Evolutionary conservation across 2,113 vertebrate genomes (phyloP).

Genomic region (Campylomormyrus numenius): DNA sequence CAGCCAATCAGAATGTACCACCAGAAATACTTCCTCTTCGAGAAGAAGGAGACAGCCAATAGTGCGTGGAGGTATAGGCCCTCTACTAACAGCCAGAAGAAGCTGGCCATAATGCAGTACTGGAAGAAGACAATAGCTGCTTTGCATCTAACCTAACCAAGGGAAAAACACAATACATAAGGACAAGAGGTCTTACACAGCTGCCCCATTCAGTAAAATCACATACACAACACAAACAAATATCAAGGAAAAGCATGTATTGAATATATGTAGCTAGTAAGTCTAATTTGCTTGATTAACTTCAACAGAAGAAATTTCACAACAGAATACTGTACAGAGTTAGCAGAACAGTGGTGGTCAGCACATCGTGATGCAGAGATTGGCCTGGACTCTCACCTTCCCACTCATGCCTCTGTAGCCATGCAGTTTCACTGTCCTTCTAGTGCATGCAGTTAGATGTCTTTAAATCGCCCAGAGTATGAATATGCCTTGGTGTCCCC

Average conservation of each 20-base stretch:
- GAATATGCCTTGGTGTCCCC: neutral
- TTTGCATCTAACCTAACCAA: conserved; percentile 74
- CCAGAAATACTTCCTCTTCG: conserved; percentile 83
- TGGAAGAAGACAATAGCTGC: conserved; percentile 87
- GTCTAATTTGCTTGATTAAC: neutral
- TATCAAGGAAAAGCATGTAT: neutral
- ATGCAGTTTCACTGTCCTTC: neutral
- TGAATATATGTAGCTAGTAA: neutral
- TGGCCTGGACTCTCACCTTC: neutral
- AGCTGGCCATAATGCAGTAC: conserved; percentile 89
- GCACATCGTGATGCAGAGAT: neutral
- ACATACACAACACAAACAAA: neutral
- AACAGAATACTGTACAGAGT: neutral
- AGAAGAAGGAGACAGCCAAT: conserved; percentile 88
- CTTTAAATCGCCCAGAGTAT: neutral
- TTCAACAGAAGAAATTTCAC: neutral
- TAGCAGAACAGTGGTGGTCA: neutral
- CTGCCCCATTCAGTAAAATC: neutral
- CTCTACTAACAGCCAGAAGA: conserved; percentile 91
- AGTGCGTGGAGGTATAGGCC: conserved; percentile 88
- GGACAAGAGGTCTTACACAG: neutral
- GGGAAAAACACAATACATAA: neutral
- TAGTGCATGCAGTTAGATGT: neutral
- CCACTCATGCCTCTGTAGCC: neutral
- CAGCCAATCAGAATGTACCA: conserved; percentile 84